Base-by-base conservation (phyloP, 2,888 invertebrate species). In the Eilema caniola region DNA sequence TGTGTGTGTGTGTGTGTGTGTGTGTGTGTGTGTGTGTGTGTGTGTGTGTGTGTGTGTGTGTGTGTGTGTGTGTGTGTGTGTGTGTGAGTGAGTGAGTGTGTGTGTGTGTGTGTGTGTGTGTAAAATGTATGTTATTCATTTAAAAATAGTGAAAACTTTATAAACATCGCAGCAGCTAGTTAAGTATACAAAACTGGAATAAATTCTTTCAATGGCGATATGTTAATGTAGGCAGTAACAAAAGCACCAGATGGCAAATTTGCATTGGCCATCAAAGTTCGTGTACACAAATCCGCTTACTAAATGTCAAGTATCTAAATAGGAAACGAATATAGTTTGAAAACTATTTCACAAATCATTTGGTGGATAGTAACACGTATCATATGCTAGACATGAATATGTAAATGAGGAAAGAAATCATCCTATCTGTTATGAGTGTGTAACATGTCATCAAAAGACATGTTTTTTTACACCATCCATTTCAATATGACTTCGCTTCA, bases 231-330 rank as follows among this genome's bases (percentile, higher is more conserved):
- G 67, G 69, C 61, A 59, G 68, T 31, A 64, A 72, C 78, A 66
- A 74, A 67, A 71, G 70, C 71, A 69, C 72, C 83, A 77, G 81
- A 79, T 83, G 81, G 71, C 72, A 77, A 69, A 83, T 81, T 81
- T 81, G 74, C 81, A 81, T 81, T 71, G 59, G 62, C 78, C 76
- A 72, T 75, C 75, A 72, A 71, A 83, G 75, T 75, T 77, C 70
- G 56, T 65, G 60, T 69, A 71, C 56, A 64, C 57, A 59, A 70
- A 62, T 41, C 33, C 61, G 69, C 33, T 76, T 72, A 66, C 23
- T 61, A 66, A 82, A 77, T 71, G 56, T 69, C 47, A 69, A 75
- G 71, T 61, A 76, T 67, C 62, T 65, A 70, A 66, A 76, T 70
- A 69, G 66, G 16, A 66, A 28, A 16, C 41, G 66, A 53, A 61